A percentile compares a stretch with the other conserved stretches of the same genome.
phyloP scores from a whole-genome alignment of 2,888 invertebrate genomes.

The Galeruca laticollis region DNA sequence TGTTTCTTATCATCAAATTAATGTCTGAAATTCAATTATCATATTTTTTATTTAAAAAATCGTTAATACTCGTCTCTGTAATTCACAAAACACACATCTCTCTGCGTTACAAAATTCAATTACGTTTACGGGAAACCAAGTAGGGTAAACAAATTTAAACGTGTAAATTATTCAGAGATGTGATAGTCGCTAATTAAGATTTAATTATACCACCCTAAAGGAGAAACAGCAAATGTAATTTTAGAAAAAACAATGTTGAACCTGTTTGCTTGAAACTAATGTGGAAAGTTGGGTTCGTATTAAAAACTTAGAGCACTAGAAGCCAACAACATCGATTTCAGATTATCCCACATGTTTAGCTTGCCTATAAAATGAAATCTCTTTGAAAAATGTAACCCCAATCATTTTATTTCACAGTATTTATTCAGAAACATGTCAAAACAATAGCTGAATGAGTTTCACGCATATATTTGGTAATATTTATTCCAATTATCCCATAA shows the following conservation, averaged over 20 bases:
- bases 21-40: neutral
- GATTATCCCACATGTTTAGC: no score
- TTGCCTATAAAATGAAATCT: no score
- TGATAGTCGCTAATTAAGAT: slow-evolving; percentile 14
- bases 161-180: slow-evolving; percentile 14
- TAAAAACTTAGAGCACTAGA: no score
- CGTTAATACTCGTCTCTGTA: neutral
- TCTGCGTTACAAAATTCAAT: neutral
- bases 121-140: neutral
- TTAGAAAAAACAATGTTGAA: neutral
- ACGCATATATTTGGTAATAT: no score
- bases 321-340: no score
- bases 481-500: neutral
- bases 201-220: slow-evolving; percentile 11
- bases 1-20: no score
- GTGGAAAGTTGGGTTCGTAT: neutral
- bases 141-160: slow-evolving; percentile 1
- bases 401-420: no score
- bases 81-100: neutral
- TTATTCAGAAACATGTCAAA: no score
- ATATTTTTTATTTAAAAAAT: neutral
- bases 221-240: neutral
- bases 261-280: neutral
- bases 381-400: no score
- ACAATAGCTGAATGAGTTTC: no score